A percentile compares a stretch with the other conserved stretches of the same genome.
phyloP scores from a whole-genome alignment of 2,797 vertebrate genomes.

The Buphagus erythrorhynchus region DNA sequence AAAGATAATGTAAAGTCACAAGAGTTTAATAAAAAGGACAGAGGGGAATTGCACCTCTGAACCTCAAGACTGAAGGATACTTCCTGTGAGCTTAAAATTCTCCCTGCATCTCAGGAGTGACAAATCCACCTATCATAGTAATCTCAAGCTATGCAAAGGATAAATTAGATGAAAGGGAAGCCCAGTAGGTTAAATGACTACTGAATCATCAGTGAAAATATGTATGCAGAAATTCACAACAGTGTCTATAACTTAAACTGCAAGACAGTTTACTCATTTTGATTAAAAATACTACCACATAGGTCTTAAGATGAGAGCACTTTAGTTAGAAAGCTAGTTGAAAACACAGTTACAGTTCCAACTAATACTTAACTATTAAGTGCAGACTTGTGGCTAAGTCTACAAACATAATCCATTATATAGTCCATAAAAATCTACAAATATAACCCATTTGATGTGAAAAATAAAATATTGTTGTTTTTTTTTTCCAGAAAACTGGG shows the following conservation, averaged over 20 bases:
- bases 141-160: neutral
- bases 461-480: neutral
- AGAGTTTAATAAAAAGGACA: neutral
- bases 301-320: neutral
- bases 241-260: neutral
- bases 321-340: neutral
- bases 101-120: neutral
- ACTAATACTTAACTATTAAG: neutral
- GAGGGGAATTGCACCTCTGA: neutral
- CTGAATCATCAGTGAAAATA: neutral
- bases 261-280: neutral
- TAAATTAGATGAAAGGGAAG: neutral
- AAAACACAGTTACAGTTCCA: neutral
- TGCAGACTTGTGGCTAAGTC: neutral
- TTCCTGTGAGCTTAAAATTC: neutral
- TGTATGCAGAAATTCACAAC: neutral
- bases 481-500: neutral
- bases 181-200: neutral
- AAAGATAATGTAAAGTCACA: neutral
- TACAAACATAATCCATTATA: neutral
- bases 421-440: neutral
- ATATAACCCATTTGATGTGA: neutral
- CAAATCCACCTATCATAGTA: neutral
- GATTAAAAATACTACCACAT: neutral
- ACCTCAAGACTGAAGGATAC: neutral